Conservation (phyloP, 2,797 vertebrate species). For the Hypotaenidia philippensis region DNA sequence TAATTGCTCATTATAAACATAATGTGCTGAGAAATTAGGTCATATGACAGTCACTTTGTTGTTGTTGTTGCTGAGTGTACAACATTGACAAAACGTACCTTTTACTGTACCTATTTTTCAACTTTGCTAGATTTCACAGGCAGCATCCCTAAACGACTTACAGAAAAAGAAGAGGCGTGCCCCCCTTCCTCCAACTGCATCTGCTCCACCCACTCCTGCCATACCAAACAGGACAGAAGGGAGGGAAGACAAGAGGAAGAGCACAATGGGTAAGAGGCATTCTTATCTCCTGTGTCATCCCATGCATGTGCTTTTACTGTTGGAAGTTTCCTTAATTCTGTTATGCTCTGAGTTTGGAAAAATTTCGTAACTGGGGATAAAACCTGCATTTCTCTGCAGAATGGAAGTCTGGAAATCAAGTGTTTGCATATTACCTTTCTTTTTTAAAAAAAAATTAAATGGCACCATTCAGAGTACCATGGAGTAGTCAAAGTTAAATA, state of each 20-base stretch:
- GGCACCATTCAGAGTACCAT: background rate
- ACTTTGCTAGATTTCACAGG: constrained; percentile 78
- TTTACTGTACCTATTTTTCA: background rate
- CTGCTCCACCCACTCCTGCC: constrained; percentile 75
- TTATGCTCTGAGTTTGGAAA: background rate
- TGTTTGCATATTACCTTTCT: background rate
- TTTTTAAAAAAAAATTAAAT: no score
- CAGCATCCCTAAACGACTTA: constrained; percentile 79
- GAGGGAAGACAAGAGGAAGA: constrained; percentile 88
- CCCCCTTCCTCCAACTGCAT: constrained; percentile 88
- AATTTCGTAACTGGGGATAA: background rate
- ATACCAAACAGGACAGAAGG: constrained; percentile 86
- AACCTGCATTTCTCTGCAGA: background rate
- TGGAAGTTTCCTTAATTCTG: background rate
- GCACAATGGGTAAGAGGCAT: constrained; percentile 86
- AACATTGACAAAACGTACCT: background rate
- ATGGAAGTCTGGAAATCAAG: constrained; percentile 65
- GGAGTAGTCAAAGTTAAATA: background rate
- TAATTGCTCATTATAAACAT: background rate
- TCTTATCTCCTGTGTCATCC: background rate
- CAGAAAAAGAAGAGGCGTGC: constrained; percentile 93
- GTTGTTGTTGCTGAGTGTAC: background rate
- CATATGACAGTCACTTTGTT: background rate
- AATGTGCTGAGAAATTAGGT: background rate
- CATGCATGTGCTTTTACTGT: background rate